These are phyloP conservation scores for Plotosus lineatus DNA, from an alignment of 2,113 vertebrate genomes.

Conservation along the genomic window DNA sequence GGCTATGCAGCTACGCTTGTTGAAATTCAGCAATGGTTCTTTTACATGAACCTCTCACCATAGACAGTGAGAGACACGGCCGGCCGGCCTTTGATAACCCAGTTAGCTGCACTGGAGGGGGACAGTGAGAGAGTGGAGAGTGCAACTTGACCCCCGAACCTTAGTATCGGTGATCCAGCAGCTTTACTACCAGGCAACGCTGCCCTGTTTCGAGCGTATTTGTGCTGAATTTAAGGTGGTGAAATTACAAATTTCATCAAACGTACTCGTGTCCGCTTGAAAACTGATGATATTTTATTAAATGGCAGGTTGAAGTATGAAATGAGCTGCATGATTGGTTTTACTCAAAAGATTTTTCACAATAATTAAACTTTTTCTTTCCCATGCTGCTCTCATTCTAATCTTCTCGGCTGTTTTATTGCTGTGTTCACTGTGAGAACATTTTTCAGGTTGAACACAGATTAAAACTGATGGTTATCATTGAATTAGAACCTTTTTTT, in stretches of 20 bases:
- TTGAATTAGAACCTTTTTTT: too few relatives aligned
- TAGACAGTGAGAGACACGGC: too few relatives aligned
- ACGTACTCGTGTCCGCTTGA: background rate
- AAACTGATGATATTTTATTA: constrained; percentile 8
- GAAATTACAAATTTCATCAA: background rate
- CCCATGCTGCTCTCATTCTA: background rate
- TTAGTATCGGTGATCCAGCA: too few relatives aligned
- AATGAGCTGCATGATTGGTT: constrained; percentile 19
- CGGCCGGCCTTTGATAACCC: too few relatives aligned
- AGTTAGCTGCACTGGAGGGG: too few relatives aligned
- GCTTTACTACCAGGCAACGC: too few relatives aligned
- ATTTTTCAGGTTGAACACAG: background rate
- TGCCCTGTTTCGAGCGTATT: too few relatives aligned
- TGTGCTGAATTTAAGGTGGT: background rate
- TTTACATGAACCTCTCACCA: too few relatives aligned
- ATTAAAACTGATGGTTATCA: background rate
- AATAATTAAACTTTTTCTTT: background rate
- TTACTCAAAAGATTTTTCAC: constrained; percentile 15
- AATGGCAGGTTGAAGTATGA: background rate
- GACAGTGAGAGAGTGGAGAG: too few relatives aligned
- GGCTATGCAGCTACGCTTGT: too few relatives aligned
- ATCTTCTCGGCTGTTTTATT: background rate
- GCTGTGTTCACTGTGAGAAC: background rate
- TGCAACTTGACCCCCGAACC: too few relatives aligned
- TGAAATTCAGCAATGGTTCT: too few relatives aligned